Evolutionary conservation across 2,888 invertebrate genomes (phyloP), one percentile per base, ranked within the genome.

Genomic region (Lacanobia wlatinum): DNA sequence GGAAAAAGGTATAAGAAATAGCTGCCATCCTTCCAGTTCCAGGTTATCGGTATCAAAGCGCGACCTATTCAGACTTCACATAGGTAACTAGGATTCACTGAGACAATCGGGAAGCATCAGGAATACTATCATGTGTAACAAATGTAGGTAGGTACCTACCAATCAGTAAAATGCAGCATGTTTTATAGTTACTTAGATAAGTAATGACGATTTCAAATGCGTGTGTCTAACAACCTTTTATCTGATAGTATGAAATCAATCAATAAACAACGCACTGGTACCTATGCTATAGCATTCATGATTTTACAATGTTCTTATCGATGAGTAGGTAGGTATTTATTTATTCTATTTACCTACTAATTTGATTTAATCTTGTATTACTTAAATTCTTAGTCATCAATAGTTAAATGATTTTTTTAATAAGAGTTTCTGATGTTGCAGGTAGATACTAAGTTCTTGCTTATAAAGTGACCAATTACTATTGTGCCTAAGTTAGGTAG

Each of bases 221-320:
- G 52, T 64, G 64, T 53, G 59, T 67, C 18, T 77, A 64, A 63
- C 77, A 69, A 80, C 50, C 62, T 56, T 70, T 66, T 76, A 81
- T 78, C 76, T 59, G 76, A 80, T 76, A 80, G 23, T 52, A 48
- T 14, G 40, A 23, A 80, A 78, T 70, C 70, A 81, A 60, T 78
- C 70, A 81, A 34, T 68, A 61, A 61, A 69, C 48, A 38, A 46
- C 50, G 55, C 7, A 48, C 9, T 67, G 28, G 50, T 48, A n/a
- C n/a, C n/a, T 28, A 46, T 43, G 52, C 10, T 63, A 46, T 71
- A 38, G 34, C 23, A 53, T 72, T 75, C 28, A 23, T 14, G 43
- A 60, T 46, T 55, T 23, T 61, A 61, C 9, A 46, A 74, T 56
- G 34, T 53, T 28, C 43, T 48, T 69, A 78, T 59, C 70, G 43